Evolutionary conservation across 2,888 invertebrate species (phyloP).

Genomic region (Ptilodon capucinus): DNA sequence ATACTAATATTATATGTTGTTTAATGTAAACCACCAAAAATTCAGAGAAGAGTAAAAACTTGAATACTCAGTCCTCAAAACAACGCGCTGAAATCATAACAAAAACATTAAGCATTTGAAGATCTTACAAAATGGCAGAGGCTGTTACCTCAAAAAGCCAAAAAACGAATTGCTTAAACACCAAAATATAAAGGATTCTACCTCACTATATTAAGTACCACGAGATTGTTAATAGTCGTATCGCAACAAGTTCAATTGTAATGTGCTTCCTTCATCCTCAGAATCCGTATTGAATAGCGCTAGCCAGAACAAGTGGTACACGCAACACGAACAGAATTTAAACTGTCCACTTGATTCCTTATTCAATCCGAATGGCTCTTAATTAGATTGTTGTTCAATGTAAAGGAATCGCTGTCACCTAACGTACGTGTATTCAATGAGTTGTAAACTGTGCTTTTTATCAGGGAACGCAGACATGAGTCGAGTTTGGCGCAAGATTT

Average conservation of each 20-base stretch:
- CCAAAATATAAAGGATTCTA: too few relatives aligned
- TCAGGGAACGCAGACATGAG: slow-evolving; percentile 40
- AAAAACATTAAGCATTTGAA: too few relatives aligned
- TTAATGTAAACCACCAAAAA: too few relatives aligned
- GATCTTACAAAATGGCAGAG: too few relatives aligned
- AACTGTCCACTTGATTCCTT: slow-evolving; percentile 49
- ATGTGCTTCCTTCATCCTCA: slow-evolving; percentile 23
- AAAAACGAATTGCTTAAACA: too few relatives aligned
- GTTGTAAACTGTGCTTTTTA: slow-evolving; percentile 46
- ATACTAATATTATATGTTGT: too few relatives aligned
- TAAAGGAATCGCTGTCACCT: slow-evolving; percentile 32
- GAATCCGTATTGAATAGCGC: slow-evolving; percentile 42
- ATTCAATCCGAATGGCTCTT: slow-evolving; percentile 46
- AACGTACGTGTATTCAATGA: slow-evolving; percentile 42
- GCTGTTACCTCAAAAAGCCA: too few relatives aligned
- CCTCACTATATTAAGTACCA: too few relatives aligned
- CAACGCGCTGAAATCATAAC: too few relatives aligned
- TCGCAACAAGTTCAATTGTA: slow-evolving; percentile 6
- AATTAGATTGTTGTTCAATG: slow-evolving; percentile 48
- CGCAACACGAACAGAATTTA: slow-evolving; percentile 47
- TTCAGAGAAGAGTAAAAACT: too few relatives aligned
- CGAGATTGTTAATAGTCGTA: too few relatives aligned
- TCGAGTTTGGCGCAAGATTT: slow-evolving; percentile 25
- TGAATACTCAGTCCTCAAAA: too few relatives aligned
- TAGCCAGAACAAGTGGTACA: slow-evolving; percentile 43